Conservation (phyloP, 2,797 vertebrate species). For the Acipenser transmontanus region DNA sequence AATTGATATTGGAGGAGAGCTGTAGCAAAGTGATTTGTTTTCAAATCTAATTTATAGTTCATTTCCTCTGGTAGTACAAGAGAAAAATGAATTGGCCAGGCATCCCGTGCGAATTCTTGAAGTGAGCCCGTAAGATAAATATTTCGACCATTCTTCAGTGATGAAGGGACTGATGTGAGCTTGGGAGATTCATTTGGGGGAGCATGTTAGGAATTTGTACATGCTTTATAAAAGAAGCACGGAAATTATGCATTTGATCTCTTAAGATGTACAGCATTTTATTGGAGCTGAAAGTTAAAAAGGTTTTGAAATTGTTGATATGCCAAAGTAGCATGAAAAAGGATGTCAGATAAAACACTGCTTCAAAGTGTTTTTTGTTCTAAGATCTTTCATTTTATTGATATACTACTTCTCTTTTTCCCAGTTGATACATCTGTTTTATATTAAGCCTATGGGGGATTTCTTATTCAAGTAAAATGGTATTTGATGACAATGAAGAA, state of each 20-base stretch:
- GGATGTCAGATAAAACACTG: too few species aligned
- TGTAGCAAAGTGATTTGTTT: slow-evolving; percentile 49
- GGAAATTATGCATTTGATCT: slow-evolving; percentile 29
- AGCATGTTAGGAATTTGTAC: slow-evolving; percentile 25
- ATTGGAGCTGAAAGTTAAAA: neutral
- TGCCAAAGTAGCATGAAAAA: too few species aligned
- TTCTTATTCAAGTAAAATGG: too few species aligned
- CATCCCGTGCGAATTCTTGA: slow-evolving; percentile 48
- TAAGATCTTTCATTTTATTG: too few species aligned
- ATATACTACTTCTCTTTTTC: too few species aligned
- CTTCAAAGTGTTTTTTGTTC: too few species aligned
- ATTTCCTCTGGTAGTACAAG: slow-evolving; percentile 52
- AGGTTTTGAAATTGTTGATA: too few species aligned
- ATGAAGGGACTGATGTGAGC: slow-evolving; percentile 29
- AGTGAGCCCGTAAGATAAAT: slow-evolving; percentile 46
- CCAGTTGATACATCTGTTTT: too few species aligned
- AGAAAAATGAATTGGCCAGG: slow-evolving; percentile 10
- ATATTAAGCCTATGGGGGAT: too few species aligned
- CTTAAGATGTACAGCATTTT: neutral
- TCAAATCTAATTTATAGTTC: slow-evolving; percentile 53
- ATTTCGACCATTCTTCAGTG: slow-evolving; percentile 33
- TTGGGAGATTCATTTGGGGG: slow-evolving; percentile 17
- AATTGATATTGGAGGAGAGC: slow-evolving; percentile 48
- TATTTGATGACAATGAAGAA: too few species aligned
- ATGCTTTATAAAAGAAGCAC: slow-evolving; percentile 31